Evolutionary conservation across 1,140 invertebrate genomes (phyloP), one percentile per base, ranked within the genome.

Genomic region (Ectropis grisescens): DNA sequence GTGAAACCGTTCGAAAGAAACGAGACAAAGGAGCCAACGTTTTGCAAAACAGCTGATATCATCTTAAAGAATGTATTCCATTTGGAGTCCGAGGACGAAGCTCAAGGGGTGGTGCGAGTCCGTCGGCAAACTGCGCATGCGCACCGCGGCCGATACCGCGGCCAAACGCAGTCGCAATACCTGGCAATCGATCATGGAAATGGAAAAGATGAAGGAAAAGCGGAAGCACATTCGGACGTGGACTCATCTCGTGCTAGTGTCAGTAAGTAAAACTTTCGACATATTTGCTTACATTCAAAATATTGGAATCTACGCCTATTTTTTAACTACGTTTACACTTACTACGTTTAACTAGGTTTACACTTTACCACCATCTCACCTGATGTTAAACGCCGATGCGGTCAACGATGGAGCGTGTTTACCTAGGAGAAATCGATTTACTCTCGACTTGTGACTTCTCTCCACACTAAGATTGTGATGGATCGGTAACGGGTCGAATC

Each of bases 91-190:
- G 11, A 46, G 2, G 19, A 29, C 10, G 38, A 41, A 29, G 31
- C 31, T 53, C 6, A 31, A 29, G 9, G 26, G 31, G 2, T 7
- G 23, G 34, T 9, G n/a, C 57, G 70, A 42, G 33, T 41, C 10
- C 58, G 67, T 12, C 43, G 74, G 2, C 59, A 70, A 42, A 16
- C 52, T 5, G 32, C 30, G 0, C 58, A 47, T 25, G 11, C 29
- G 5, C 49, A 51, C 0, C 52, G 69, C 33, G 82, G 82, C 2
- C 47, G 70, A 0, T 83, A 71, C 33, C 78, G 88, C 25, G 91
- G 91, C 13, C 92, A 93, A 68, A 93, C 91, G 0, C 92, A 94
- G 54, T 92, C 91, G 4, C 92, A 94, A 55, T 94, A 92, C 65
- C 69, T 93, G 36, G 89, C 87, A 49, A 86, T 90, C 41, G 83